These are phyloP conservation scores for Melanotaenia parkinsoni DNA, from an alignment of 2,797 vertebrate genomes.

Conservation along the genomic window DNA sequence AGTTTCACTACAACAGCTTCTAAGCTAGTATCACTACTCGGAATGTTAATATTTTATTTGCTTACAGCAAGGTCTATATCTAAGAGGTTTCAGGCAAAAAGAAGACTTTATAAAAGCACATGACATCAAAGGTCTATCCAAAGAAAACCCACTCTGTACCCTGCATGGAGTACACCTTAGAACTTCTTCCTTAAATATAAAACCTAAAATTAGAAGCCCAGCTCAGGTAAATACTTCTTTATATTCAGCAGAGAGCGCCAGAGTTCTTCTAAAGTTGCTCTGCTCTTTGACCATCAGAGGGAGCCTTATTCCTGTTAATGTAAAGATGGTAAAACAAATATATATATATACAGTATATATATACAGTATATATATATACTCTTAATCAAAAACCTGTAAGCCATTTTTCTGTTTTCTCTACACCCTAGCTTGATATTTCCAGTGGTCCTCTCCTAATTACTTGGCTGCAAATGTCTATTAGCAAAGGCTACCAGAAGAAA, in stretches of 20 bases:
- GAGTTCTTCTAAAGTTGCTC: neutral
- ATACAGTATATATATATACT: no score
- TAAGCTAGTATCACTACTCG: no score
- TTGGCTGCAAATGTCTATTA: neutral
- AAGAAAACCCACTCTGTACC: neutral
- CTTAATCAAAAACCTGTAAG: no score
- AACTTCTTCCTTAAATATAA: no score
- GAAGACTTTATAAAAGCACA: neutral
- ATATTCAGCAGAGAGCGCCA: constrained; percentile 43
- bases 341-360: no score
- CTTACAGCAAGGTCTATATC: no score
- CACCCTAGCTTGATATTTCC: no score
- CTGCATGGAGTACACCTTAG: neutral
- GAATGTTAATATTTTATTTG: no score
- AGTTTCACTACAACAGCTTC: no score
- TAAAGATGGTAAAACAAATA: constrained; percentile 15
- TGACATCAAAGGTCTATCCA: neutral
- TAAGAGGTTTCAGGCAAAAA: no score
- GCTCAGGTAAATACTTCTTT: neutral
- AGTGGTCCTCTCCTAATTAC: neutral
- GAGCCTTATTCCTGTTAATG: constrained; percentile 17
- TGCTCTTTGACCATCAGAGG: constrained; percentile 48
- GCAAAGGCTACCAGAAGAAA: neutral
- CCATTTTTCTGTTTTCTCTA: no score
- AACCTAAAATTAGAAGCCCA: no score